Percentiles rank a stretch among this genome's conserved stretches.
Conservation (phyloP, 2,888 invertebrate genomes). For the Pantelozetes paolii region DNA sequence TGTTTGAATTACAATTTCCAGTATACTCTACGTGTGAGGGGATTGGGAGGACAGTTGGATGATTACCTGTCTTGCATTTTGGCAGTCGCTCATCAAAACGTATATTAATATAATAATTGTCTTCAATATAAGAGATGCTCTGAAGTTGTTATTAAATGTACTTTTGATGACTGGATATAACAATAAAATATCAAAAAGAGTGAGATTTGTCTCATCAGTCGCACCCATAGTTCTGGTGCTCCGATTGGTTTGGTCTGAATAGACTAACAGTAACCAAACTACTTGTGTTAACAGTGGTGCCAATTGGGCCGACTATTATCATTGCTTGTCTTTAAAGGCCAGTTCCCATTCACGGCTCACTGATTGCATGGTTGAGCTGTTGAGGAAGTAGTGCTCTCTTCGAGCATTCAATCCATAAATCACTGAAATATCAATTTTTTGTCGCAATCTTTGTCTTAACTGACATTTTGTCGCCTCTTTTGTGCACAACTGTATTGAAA, state of each 20-base stretch:
- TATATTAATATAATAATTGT: neutral
- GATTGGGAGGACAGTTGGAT: neutral
- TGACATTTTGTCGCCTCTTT: neutral
- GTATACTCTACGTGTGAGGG: too few relatives aligned
- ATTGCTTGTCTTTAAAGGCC: slow-evolving; percentile 1
- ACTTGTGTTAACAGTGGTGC: neutral
- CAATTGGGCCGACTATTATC: neutral
- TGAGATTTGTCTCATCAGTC: neutral
- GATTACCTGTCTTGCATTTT: slow-evolving; percentile 1
- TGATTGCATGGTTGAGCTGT: neutral
- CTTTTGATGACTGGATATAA: neutral
- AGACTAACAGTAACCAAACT: neutral
- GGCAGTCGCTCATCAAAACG: neutral
- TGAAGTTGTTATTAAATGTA: neutral
- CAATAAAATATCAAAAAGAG: neutral
- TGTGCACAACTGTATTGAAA: neutral
- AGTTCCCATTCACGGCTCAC: slow-evolving; percentile 6
- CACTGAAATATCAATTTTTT: neutral
- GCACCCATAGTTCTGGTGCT: neutral
- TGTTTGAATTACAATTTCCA: too few relatives aligned
- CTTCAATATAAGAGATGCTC: neutral
- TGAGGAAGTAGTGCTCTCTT: neutral
- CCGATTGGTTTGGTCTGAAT: neutral
- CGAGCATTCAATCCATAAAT: neutral
- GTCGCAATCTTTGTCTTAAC: neutral